Conservation (phyloP, 1,140 invertebrate genomes). For the Tetramorium parvispinum region DNA sequence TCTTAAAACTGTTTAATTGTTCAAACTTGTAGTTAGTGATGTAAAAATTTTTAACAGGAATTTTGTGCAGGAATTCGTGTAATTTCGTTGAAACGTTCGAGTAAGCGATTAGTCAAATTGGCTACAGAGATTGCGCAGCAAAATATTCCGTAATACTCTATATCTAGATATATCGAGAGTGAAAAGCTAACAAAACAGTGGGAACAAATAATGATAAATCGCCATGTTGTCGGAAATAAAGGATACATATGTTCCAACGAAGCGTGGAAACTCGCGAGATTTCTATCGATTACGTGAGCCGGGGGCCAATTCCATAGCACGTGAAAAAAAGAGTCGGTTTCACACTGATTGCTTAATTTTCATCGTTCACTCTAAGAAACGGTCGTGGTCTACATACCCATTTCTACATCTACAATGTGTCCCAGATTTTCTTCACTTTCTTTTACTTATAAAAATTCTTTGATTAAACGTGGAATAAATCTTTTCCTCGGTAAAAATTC, state of each 20-base stretch:
- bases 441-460: not conserved
- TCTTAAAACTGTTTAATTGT: not conserved
- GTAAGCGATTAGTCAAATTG: constrained; percentile 21
- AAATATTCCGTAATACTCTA: constrained; percentile 20
- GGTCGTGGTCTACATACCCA: not conserved
- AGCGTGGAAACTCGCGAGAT: constrained; percentile 13
- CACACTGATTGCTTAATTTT: constrained; percentile 53
- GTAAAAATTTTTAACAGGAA: not conserved
- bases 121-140: not conserved
- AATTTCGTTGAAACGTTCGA: not conserved
- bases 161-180: not conserved
- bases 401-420: not conserved
- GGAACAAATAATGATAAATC: constrained; percentile 33
- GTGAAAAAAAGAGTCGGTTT: constrained; percentile 15
- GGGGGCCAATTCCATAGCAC: not conserved
- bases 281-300: constrained; percentile 56
- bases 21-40: not conserved
- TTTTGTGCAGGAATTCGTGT: not conserved
- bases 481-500: not conserved
- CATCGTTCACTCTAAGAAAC: not conserved
- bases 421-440: not conserved
- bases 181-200: constrained; percentile 22
- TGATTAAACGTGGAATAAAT: not conserved
- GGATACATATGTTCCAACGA: constrained; percentile 15
- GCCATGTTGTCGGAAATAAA: constrained; percentile 8